Conservation (phyloP, 2,113 vertebrate genomes). For the Pangasianodon hypophthalmus region DNA sequence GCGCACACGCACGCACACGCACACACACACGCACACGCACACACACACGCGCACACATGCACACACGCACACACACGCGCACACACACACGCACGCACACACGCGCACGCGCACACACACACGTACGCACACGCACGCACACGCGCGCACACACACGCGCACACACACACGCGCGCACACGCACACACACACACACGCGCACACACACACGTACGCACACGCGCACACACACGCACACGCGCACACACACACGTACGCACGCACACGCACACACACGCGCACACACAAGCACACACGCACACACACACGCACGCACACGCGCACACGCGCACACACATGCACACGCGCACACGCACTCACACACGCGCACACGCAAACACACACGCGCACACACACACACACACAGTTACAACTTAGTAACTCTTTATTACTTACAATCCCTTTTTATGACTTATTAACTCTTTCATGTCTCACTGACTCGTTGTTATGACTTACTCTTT, state of each 20-base stretch:
- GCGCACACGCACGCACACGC: neutral
- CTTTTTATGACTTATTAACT: no score
- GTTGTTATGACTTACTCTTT: no score
- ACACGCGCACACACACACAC: neutral
- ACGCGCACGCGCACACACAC: neutral
- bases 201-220: no score
- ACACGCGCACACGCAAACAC: no score
- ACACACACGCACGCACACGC: neutral
- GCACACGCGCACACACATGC: no score
- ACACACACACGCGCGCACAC: neutral
- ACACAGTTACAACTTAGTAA: no score
- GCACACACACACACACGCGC: neutral
- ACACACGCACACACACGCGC: no score
- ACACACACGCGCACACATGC: neutral
- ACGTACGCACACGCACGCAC: neutral
- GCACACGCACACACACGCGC: neutral
- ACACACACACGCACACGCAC: neutral
- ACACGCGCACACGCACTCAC: neutral
- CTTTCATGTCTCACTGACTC: no score
- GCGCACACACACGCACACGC: neutral
- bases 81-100: neutral
- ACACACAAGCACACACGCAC: neutral
- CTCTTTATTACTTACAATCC: no score
- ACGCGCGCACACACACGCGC: no score
- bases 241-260: no score